Evolutionary conservation across 2,113 vertebrate species (phyloP).

Genomic region (Labeo rohita): DNA sequence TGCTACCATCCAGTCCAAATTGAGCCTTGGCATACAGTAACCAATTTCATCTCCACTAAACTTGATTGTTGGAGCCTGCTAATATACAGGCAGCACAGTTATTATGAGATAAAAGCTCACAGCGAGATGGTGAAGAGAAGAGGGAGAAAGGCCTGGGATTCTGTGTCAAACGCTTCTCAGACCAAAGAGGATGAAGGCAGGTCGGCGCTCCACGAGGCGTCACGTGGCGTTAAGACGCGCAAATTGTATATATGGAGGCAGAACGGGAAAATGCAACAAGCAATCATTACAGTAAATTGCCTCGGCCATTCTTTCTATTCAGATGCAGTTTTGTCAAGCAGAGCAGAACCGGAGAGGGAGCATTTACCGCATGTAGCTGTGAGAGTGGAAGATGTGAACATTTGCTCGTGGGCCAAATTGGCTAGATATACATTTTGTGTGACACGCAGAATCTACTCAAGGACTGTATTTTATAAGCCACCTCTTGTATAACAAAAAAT

Average conservation of each 20-base stretch:
- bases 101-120: constrained; percentile 27
- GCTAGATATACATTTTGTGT: constrained; percentile 5
- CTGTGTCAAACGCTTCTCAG: not conserved
- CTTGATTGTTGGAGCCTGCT: constrained; percentile 28
- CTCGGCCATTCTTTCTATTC: constrained; percentile 18
- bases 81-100: not conserved
- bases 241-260: constrained; percentile 5
- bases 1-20: constrained; percentile 5
- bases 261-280: constrained; percentile 17
- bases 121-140: not conserved
- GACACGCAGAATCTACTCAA: not conserved
- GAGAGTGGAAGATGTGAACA: constrained; percentile 3
- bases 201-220: not conserved
- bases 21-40: constrained; percentile 16
- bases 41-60: constrained; percentile 27
- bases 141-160: not conserved
- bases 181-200: not conserved
- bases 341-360: not conserved
- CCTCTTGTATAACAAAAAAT: not conserved
- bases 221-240: not conserved
- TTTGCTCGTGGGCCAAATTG: not conserved
- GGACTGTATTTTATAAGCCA: not conserved
- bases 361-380: not conserved
- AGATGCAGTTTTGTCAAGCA: constrained; percentile 26
- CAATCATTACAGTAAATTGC: constrained; percentile 43